Evolutionary conservation across 2,888 invertebrate species (phyloP).

Genomic region (Octodonta nipae): DNA sequence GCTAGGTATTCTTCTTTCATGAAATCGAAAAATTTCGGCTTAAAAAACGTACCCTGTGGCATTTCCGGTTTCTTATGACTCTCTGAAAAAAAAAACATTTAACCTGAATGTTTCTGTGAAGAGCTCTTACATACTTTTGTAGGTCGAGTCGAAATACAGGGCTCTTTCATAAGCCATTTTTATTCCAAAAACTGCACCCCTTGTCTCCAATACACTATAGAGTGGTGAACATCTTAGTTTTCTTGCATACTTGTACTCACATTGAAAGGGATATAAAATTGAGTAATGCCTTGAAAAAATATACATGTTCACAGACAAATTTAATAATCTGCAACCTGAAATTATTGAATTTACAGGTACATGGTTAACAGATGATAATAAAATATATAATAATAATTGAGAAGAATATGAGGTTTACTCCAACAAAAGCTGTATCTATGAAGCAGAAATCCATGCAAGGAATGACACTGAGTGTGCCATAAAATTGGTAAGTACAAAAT

Average conservation of each 20-base stretch:
- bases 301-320: too few relatives aligned
- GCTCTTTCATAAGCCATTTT: slow-evolving; percentile 60
- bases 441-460: too few relatives aligned
- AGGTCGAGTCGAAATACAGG: slow-evolving; percentile 50
- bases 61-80: slow-evolving; percentile 39
- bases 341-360: too few relatives aligned
- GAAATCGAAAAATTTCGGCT: slow-evolving; percentile 54
- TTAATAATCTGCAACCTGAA: too few relatives aligned
- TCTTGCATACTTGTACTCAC: slow-evolving; percentile 47
- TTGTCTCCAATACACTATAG: slow-evolving; percentile 50
- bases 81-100: slow-evolving; percentile 24
- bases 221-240: slow-evolving; percentile 53
- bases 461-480: too few relatives aligned
- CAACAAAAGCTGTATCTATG: too few relatives aligned
- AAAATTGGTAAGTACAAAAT: too few relatives aligned
- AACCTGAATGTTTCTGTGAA: too few relatives aligned
- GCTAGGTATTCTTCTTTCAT: slow-evolving; percentile 59
- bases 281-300: slow-evolving; percentile 42
- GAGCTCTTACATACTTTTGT: slow-evolving; percentile 34
- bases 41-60: slow-evolving; percentile 50
- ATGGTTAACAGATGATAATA: too few relatives aligned
- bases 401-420: too few relatives aligned
- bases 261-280: slow-evolving; percentile 44
- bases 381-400: too few relatives aligned
- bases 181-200: slow-evolving; percentile 54